Conservation (phyloP, 2,888 invertebrate species). For the Spisula solida region DNA sequence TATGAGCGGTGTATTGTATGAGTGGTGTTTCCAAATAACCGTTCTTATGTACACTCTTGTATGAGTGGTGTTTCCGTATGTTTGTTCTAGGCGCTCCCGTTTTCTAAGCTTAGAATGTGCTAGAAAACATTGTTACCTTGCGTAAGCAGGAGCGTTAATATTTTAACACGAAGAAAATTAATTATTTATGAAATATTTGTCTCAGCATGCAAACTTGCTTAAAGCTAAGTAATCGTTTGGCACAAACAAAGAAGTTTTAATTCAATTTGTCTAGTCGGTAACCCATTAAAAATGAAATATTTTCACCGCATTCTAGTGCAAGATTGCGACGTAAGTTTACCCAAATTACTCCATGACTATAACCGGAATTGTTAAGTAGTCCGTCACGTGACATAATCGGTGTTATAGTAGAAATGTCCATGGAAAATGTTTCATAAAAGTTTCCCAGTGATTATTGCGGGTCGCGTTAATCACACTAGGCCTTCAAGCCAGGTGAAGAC, state of each 20-base stretch:
- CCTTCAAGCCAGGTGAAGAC: no score
- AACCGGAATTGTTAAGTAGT: neutral
- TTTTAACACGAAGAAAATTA: neutral
- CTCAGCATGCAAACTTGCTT: neutral
- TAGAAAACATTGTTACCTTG: neutral
- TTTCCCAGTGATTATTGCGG: neutral
- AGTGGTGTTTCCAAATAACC: neutral
- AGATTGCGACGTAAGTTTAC: neutral
- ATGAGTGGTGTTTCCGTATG: neutral
- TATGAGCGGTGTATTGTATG: no score
- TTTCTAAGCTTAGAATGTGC: neutral
- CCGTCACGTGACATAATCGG: neutral
- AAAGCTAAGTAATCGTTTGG: conserved; percentile 7
- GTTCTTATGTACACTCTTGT: no score
- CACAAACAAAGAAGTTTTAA: conserved; percentile 22
- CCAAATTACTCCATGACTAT: neutral
- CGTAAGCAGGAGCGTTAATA: neutral
- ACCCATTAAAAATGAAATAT: conserved; percentile 17
- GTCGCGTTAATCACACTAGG: no score
- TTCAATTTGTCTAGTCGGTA: conserved; percentile 3
- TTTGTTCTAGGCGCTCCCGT: neutral
- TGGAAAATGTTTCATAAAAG: neutral
- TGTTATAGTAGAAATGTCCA: neutral
- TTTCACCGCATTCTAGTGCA: neutral
- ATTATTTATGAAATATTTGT: conserved; percentile 28